phyloP scores from a whole-genome alignment of 2,113 vertebrate species.

The Gobius niger region DNA sequence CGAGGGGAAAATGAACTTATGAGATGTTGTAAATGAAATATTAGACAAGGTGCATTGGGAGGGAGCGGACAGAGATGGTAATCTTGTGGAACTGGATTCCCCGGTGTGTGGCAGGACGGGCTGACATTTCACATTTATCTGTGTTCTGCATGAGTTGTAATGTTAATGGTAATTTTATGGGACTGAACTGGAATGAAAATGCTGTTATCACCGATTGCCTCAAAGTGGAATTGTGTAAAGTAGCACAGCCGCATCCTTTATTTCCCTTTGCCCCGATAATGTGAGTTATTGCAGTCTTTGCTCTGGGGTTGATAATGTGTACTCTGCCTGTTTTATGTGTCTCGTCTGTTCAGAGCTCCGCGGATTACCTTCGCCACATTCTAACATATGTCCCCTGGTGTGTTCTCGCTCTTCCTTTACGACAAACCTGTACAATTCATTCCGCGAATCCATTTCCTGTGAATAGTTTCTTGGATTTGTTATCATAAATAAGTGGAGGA shows the following conservation, averaged over 20 bases:
- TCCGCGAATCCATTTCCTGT: too few species aligned
- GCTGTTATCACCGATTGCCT: slow-evolving; percentile 94
- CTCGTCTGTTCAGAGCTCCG: slow-evolving; percentile 24
- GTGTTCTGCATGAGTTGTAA: slow-evolving; percentile 99
- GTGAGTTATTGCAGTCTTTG: slow-evolving; percentile 90
- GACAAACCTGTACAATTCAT: too few species aligned
- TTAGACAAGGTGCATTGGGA: slow-evolving; percentile 87
- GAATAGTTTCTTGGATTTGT: too few species aligned
- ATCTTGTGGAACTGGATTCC: slow-evolving; percentile 97
- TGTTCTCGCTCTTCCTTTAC: slow-evolving; percentile 11
- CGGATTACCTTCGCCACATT: slow-evolving; percentile 37
- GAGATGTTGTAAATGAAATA: slow-evolving; percentile 98
- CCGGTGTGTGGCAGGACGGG: slow-evolving; percentile 92
- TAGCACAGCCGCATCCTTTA: slow-evolving; percentile 88
- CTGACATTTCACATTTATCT: slow-evolving; percentile 99
- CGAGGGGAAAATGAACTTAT: slow-evolving; percentile 98
- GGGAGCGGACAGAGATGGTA: slow-evolving; percentile 93
- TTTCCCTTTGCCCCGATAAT: slow-evolving; percentile 86
- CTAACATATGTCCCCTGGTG: slow-evolving; percentile 35
- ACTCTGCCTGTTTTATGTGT: slow-evolving; percentile 79
- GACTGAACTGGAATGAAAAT: slow-evolving; percentile 97
- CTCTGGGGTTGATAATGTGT: slow-evolving; percentile 82
- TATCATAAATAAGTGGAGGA: too few species aligned
- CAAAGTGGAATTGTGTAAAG: slow-evolving; percentile 94
- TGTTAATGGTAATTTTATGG: slow-evolving; percentile 99